phyloP scores from a whole-genome alignment of 2,888 invertebrate species.

The Coenonympha glycerion region DNA sequence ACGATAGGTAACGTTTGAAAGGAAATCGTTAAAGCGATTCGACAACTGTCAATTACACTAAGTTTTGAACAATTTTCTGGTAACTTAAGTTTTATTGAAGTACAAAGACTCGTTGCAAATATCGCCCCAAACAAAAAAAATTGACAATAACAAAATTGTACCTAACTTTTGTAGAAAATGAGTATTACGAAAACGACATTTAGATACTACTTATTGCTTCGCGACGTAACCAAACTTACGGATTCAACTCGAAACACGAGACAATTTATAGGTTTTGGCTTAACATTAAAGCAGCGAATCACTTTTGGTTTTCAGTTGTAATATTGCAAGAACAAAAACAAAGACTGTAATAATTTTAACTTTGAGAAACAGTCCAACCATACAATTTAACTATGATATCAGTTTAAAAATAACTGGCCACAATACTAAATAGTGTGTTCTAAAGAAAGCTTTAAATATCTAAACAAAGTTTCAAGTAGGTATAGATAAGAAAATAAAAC shows the following conservation, averaged over 20 bases:
- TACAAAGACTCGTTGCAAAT: conserved; percentile 32
- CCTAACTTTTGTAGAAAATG: conserved; percentile 41
- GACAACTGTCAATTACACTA: conserved; percentile 55
- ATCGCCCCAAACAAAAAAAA: conserved; percentile 15
- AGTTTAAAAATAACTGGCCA: conserved; percentile 72
- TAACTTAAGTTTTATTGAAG: conserved; percentile 66
- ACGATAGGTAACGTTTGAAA: conserved; percentile 70
- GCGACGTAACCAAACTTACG: conserved; percentile 22
- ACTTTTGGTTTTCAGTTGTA: conserved; percentile 22
- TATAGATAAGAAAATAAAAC: conserved; percentile 18
- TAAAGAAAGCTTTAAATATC: conserved; percentile 50
- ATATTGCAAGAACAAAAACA: conserved; percentile 15
- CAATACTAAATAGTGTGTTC: conserved; percentile 59
- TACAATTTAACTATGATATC: conserved; percentile 56
- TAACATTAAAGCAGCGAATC: conserved; percentile 27
- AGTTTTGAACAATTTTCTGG: conserved; percentile 70
- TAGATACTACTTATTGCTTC: conserved; percentile 20
- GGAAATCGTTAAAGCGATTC: conserved; percentile 62
- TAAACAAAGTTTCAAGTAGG: conserved; percentile 37
- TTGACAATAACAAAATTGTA: conserved; percentile 9
- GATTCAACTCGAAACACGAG: conserved; percentile 28
- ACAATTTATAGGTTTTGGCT: conserved; percentile 23
- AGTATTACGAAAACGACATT: conserved; percentile 41
- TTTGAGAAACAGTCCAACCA: conserved; percentile 23
- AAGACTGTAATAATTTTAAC: conserved; percentile 21